Percentiles rank a stretch among this genome's conserved stretches.
These are phyloP conservation scores for Arvicanthis niloticus DNA, from an alignment of 2,113 vertebrate species.

Conservation along the genomic window DNA sequence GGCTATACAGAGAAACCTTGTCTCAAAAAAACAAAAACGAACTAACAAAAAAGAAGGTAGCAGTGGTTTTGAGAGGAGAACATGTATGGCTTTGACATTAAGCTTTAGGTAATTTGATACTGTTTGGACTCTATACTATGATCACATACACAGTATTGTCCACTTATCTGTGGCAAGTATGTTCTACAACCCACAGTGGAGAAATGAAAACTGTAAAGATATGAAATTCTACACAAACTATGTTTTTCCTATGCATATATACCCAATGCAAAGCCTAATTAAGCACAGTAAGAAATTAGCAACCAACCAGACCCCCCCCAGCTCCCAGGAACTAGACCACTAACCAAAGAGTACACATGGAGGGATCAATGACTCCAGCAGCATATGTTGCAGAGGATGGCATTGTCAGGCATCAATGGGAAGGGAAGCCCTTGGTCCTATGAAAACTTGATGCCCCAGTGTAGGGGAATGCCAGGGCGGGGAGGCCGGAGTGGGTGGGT, in stretches of 20 bases:
- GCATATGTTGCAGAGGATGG: too few relatives aligned
- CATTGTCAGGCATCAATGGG: too few relatives aligned
- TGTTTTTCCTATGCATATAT: neutral
- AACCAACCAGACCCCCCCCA: neutral
- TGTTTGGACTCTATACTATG: conserved; percentile 34
- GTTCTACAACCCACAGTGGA: neutral
- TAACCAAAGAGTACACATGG: too few relatives aligned
- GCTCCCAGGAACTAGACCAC: too few relatives aligned
- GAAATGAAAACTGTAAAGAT: neutral
- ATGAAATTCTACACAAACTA: neutral
- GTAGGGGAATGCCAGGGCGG: too few relatives aligned
- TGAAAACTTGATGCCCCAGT: too few relatives aligned
- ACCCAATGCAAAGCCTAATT: neutral
- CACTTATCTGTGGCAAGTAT: neutral
- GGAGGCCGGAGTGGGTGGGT: too few relatives aligned
- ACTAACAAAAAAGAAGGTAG: neutral
- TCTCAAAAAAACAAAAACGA: too few relatives aligned
- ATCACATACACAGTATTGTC: neutral
- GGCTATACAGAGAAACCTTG: too few relatives aligned
- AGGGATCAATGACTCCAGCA: too few relatives aligned
- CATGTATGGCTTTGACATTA: conserved; percentile 46
- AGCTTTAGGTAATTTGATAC: conserved; percentile 3
- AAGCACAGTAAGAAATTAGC: neutral
- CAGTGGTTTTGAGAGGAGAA: neutral
- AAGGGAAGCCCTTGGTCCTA: too few relatives aligned